Base-by-base conservation (phyloP, 2,797 vertebrate genomes). In the Rhinella marina region DNA sequence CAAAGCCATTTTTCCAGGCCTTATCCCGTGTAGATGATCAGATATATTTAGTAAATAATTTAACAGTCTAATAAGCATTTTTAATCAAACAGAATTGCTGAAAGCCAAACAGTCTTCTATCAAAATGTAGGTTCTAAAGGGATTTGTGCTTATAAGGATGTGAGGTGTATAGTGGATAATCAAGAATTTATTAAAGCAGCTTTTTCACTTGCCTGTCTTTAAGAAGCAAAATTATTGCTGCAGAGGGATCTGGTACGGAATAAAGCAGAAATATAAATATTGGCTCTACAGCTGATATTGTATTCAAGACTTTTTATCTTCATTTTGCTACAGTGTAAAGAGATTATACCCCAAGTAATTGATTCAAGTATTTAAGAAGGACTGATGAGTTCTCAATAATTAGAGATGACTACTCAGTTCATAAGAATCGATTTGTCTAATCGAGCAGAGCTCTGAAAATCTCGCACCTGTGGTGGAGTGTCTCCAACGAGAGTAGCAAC, bases 31-130 rank as follows among this genome's bases (percentile, higher is more conserved):
- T 68, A 82, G 16, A 62, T 82, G 27, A 84, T 82, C 81, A 68
- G 68, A 25, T 82, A 66, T 66, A 82, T 50, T 82, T 52, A n/a
- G 62, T 68, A 68, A 82, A 82, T 82, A 82, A 82, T 82, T 82
- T 66, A 64, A 82, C 80, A 81, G 61, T 64, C 81, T 68, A 64
- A 82, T 82, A 82, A 82, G 32, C 59, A 82, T 81, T 81, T 80
- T 66, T 82, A 82, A 82, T 82, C 12, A 82, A 82, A 66, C 62
- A 81, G 78, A 81, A 81, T 81, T 81, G 57, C 78, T 81, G 32
- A 62, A 59, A 81, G 78, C 78, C 57, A 81, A 81, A 64, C 61
- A 61, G 57, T 14, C 32, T 50, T 64, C 57, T 48, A 32, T 48
- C 19, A 29, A 81, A 52, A 68, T 82, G 61, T 48, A 66, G 57